Evolutionary conservation across 2,888 invertebrate species (phyloP).

Genomic region (Nebria brevicollis): DNA sequence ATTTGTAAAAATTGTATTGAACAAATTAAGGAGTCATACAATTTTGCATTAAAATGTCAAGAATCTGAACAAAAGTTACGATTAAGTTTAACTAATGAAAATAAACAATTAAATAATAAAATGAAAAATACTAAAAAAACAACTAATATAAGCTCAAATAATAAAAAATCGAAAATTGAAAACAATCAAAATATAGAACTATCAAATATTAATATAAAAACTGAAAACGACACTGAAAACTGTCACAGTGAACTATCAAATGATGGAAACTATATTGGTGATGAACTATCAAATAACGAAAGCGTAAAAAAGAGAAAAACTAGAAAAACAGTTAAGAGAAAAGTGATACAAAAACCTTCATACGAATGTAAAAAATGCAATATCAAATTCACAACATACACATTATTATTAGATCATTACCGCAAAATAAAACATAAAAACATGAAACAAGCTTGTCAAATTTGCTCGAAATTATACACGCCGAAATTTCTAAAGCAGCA

Average conservation of each 20-base stretch:
- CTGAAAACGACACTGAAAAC: neutral
- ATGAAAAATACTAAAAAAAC: neutral
- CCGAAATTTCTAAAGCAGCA: slow-evolving; percentile 14
- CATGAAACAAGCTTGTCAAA: slow-evolving; percentile 21
- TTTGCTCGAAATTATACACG: slow-evolving; percentile 30
- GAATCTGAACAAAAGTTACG: slow-evolving; percentile 51
- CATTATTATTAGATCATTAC: slow-evolving; percentile 4
- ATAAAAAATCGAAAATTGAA: neutral
- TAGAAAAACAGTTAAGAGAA: neutral
- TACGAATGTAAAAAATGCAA: neutral
- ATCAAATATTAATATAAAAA: neutral
- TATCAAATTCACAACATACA: neutral
- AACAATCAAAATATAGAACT: neutral
- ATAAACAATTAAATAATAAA: neutral
- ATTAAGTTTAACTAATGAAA: slow-evolving; percentile 33
- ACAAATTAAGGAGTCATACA: slow-evolving; percentile 52
- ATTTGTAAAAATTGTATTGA: slow-evolving; percentile 54
- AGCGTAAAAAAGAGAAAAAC: neutral
- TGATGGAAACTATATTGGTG: neutral
- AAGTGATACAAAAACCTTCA: neutral
- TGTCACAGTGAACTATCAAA: neutral
- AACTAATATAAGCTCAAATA: neutral
- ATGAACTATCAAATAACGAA: neutral
- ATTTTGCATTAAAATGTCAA: slow-evolving; percentile 54
- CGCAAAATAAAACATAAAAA: slow-evolving; percentile 24